phyloP scores from a whole-genome alignment of 1,140 invertebrate genomes.

The Zaprionus ghesquierei region DNA sequence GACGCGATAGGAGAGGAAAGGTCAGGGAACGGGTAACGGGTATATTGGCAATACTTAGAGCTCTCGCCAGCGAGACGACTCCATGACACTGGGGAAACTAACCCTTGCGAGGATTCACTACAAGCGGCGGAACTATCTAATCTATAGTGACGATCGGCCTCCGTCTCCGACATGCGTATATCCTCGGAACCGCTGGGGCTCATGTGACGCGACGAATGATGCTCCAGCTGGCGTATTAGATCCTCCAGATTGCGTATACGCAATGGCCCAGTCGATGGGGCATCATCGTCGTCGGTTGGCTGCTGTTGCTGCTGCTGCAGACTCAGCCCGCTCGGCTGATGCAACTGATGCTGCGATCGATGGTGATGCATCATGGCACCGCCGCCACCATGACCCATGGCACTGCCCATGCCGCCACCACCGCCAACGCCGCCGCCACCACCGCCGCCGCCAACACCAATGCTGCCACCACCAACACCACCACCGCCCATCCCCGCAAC shows the following conservation, averaged over 20 bases:
- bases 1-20: not conserved
- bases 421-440: slow-evolving; percentile 40
- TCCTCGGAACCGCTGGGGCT: slow-evolving; percentile 95
- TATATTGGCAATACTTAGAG: slow-evolving; percentile 8
- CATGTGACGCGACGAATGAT: slow-evolving; percentile 93
- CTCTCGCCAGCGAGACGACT: not conserved
- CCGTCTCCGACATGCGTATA: slow-evolving; percentile 94
- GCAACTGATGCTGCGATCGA: slow-evolving; percentile 77
- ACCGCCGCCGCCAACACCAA: slow-evolving; percentile 24
- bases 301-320: slow-evolving; percentile 63
- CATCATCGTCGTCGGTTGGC: slow-evolving; percentile 86
- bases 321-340: slow-evolving; percentile 64
- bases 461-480: slow-evolving; percentile 14
- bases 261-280: slow-evolving; percentile 88
- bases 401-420: slow-evolving; percentile 32
- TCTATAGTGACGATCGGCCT: slow-evolving; percentile 93
- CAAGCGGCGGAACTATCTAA: slow-evolving; percentile 91
- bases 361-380: slow-evolving; percentile 73
- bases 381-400: slow-evolving; percentile 47
- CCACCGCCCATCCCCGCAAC: slow-evolving; percentile 20
- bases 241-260: slow-evolving; percentile 95
- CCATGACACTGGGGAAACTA: slow-evolving; percentile 78
- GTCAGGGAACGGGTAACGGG: not conserved
- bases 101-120: slow-evolving; percentile 89
- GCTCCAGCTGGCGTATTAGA: slow-evolving; percentile 94